A percentile compares a stretch with the other conserved stretches of the same genome.
phyloP scores from a whole-genome alignment of 2,888 invertebrate species.

The Parnassius smintheus region DNA sequence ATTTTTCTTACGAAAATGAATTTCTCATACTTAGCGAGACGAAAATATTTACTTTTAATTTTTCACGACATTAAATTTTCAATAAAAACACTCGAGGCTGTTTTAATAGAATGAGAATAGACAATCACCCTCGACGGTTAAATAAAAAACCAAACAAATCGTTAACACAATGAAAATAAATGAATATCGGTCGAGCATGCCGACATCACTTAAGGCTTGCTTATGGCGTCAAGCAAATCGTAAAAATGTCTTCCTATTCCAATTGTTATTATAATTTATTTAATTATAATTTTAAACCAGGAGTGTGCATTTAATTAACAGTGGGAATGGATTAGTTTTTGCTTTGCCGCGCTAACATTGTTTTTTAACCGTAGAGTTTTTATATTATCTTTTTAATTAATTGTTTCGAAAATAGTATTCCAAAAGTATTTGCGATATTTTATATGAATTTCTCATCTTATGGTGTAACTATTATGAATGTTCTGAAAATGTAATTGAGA shows the following conservation, averaged over 20 bases:
- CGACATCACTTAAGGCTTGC: constrained; percentile 31
- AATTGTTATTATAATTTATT: constrained; percentile 68
- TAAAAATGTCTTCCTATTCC: constrained; percentile 47
- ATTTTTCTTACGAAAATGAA: too few species aligned
- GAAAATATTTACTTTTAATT: background rate
- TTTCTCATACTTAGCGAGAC: too few species aligned
- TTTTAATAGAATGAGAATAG: background rate
- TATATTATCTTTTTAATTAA: too few species aligned
- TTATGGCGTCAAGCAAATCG: constrained; percentile 45
- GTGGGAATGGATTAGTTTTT: constrained; percentile 35
- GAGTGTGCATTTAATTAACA: constrained; percentile 61
- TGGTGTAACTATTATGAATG: too few species aligned
- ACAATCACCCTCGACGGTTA: constrained; percentile 6
- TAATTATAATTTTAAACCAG: constrained; percentile 50
- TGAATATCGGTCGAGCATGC: constrained; percentile 27
- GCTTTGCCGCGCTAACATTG: background rate
- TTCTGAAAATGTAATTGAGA: too few species aligned
- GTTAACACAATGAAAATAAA: constrained; percentile 32
- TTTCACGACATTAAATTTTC: background rate
- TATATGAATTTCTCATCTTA: too few species aligned
- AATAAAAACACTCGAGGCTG: too few species aligned
- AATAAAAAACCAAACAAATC: constrained; percentile 39
- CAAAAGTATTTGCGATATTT: too few species aligned
- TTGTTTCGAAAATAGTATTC: too few species aligned
- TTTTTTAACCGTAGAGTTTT: too few species aligned